Evolutionary conservation across 2,113 vertebrate species (phyloP).

Genomic region (Stegostoma tigrinum): DNA sequence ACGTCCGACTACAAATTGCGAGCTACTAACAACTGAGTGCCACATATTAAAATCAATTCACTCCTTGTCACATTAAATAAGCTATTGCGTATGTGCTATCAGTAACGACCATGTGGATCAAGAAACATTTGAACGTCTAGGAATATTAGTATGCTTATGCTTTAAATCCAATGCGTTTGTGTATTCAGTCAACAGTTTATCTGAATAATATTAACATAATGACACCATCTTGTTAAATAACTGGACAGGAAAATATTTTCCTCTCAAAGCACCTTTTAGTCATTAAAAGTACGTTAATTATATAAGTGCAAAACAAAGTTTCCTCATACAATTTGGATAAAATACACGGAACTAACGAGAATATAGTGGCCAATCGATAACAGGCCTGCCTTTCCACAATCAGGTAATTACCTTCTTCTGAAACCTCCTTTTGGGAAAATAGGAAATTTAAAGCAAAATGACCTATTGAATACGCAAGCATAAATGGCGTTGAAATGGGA

Average conservation of each 20-base stretch:
- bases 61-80: constrained; percentile 18
- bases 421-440: not conserved
- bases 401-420: not conserved
- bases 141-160: not conserved
- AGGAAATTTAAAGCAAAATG: not conserved
- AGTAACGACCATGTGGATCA: not conserved
- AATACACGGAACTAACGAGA: no score
- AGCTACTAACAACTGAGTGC: not conserved
- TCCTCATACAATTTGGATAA: not conserved
- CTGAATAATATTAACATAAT: no score
- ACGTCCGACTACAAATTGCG: not conserved
- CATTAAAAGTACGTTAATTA: not conserved
- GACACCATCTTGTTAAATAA: not conserved
- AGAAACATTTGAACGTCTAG: not conserved
- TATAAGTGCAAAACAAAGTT: not conserved
- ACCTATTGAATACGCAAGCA: not conserved
- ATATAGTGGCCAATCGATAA: not conserved
- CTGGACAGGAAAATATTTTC: not conserved
- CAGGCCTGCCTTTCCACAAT: not conserved
- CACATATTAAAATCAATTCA: constrained; percentile 21
- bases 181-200: not conserved
- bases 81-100: not conserved
- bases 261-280: not conserved
- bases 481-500: not conserved
- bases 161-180: not conserved